Evolutionary conservation across 2,797 vertebrate genomes (phyloP).

Genomic region (Acrocephalus scirpaceus): DNA sequence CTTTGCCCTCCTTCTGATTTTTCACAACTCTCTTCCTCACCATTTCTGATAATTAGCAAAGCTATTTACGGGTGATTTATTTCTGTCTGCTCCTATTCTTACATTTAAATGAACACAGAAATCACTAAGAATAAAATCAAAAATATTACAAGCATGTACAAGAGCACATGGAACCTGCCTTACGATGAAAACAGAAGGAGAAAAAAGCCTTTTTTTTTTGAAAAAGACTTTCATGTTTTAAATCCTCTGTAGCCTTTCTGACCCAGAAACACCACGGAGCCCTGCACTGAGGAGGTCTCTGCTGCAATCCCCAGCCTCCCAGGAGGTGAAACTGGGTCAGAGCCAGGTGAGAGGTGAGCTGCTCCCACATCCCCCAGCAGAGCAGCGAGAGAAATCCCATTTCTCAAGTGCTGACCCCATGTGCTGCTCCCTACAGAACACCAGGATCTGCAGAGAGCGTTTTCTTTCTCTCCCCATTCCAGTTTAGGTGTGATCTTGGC

Average conservation of each 20-base stretch:
- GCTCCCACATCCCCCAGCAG: neutral
- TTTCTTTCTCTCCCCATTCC: neutral
- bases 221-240: neutral
- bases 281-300: neutral
- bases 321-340: neutral
- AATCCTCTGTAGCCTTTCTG: neutral
- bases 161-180: neutral
- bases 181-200: neutral
- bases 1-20: neutral
- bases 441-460: neutral
- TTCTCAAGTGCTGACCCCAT: neutral
- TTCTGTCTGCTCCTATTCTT: neutral
- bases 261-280: neutral
- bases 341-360: neutral
- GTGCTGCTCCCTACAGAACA: neutral
- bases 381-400: neutral
- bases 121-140: neutral
- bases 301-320: neutral
- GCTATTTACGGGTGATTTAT: constrained; percentile 15
- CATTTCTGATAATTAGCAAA: constrained; percentile 19
- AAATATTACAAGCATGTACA: neutral
- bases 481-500: neutral
- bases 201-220: accelerated
- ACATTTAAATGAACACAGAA: neutral
- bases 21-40: neutral